Conservation (phyloP, 1,140 invertebrate species). For the Choristoneura fumiferana region DNA sequence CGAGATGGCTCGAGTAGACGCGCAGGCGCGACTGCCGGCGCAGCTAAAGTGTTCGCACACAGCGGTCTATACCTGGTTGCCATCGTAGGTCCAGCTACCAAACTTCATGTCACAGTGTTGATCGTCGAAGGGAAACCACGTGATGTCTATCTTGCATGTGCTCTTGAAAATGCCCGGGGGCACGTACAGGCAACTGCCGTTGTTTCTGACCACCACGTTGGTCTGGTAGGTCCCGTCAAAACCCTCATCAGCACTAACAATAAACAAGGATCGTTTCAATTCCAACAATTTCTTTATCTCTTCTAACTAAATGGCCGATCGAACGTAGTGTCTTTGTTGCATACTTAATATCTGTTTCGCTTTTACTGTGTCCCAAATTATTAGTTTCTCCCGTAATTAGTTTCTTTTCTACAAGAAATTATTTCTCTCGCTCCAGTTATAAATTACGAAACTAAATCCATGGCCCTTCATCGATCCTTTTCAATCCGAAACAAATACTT, state of each 20-base stretch:
- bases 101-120: slow-evolving; percentile 98
- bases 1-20: slow-evolving; percentile 7
- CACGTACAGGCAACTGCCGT: slow-evolving; percentile 97
- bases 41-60: slow-evolving; percentile 8
- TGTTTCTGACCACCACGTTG: slow-evolving; percentile 97
- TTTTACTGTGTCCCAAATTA: not conserved
- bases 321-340: not conserved
- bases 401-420: not conserved
- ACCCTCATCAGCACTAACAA: slow-evolving; percentile 95
- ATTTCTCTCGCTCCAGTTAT: not conserved
- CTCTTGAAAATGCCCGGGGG: slow-evolving; percentile 99
- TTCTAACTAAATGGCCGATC: not conserved
- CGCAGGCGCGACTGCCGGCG: slow-evolving; percentile 8
- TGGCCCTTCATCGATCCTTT: slow-evolving; percentile 14
- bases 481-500: slow-evolving; percentile 15
- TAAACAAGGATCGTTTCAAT: slow-evolving; percentile 28
- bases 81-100: slow-evolving; percentile 97
- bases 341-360: not conserved
- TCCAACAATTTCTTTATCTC: not conserved
- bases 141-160: slow-evolving; percentile 99
- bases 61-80: slow-evolving; percentile 86
- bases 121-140: slow-evolving; percentile 99
- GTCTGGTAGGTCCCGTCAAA: slow-evolving; percentile 98
- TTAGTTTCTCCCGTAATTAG: not conserved
- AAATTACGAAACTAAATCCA: slow-evolving; percentile 12